Conservation (phyloP, 1,140 invertebrate species). For the Bradysia coprophila region DNA sequence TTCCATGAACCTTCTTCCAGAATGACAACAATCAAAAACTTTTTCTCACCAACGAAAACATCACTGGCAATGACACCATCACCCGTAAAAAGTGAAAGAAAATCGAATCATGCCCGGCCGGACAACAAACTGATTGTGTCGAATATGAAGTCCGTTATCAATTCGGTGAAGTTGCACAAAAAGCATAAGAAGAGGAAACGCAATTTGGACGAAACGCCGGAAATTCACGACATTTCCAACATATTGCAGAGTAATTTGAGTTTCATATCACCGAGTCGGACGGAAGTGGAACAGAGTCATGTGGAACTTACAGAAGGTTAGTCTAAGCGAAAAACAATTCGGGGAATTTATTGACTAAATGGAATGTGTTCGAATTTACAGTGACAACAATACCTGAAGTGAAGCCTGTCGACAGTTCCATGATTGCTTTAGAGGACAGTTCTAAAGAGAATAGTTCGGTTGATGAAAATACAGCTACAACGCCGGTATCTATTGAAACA, state of each 20-base stretch:
- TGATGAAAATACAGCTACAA: not conserved
- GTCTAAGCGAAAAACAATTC: not conserved
- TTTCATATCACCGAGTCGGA: not conserved
- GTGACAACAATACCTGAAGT: no score
- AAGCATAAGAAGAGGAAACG: conserved; percentile 11
- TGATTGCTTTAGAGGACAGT: no score
- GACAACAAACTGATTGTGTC: not conserved
- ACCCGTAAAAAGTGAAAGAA: no score
- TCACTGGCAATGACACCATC: no score
- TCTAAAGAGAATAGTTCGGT: not conserved
- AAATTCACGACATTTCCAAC: not conserved
- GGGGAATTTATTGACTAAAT: no score
- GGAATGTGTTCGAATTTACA: no score
- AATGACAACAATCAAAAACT: no score
- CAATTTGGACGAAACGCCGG: conserved; percentile 1
- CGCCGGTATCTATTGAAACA: conserved; percentile 5
- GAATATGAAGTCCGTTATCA: conserved; percentile 21
- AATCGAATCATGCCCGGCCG: no score
- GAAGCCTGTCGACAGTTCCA: no score
- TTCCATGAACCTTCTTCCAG: no score
- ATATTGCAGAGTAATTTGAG: not conserved
- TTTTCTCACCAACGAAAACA: no score
- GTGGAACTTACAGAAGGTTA: not conserved
- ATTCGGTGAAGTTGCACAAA: conserved; percentile 21
- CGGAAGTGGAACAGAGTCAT: conserved; percentile 4